Conservation (phyloP, 2,113 vertebrate genomes). For the Glaucidium brasilianum region DNA sequence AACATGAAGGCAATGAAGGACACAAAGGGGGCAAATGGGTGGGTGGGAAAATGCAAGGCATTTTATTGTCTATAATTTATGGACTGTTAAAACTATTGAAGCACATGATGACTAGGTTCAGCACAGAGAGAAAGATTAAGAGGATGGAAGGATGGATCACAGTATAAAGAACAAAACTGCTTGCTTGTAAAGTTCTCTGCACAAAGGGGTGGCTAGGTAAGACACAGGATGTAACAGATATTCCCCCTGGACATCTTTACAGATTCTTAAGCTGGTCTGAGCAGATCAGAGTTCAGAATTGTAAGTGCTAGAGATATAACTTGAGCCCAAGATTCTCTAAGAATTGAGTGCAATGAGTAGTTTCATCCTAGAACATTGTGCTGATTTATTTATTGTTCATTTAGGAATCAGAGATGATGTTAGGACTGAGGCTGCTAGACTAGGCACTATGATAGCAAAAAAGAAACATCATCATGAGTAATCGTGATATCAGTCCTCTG, state of each 20-base stretch:
- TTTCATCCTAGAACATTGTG: neutral
- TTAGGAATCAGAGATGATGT: neutral
- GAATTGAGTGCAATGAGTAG: neutral
- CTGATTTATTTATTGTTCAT: neutral
- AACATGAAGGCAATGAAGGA: neutral
- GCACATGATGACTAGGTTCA: neutral
- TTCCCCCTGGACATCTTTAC: neutral
- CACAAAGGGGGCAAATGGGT: neutral
- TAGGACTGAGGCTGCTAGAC: neutral
- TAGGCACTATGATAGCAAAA: neutral
- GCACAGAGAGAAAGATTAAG: neutral
- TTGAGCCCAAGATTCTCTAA: neutral
- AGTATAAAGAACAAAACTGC: neutral
- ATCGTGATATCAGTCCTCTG: neutral
- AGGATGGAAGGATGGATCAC: neutral
- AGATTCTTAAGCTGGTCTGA: neutral
- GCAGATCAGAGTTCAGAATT: neutral
- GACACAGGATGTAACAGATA: neutral
- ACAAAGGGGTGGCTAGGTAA: neutral
- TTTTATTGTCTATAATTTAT: constrained; percentile 25
- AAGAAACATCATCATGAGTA: neutral
- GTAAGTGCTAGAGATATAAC: neutral
- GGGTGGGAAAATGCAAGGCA: neutral
- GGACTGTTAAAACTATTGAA: constrained; percentile 1
- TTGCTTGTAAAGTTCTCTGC: neutral